Percentiles rank a stretch among this genome's conserved stretches.
phyloP scores from a whole-genome alignment of 1,140 invertebrate genomes.

The Trichomalopsis sarcophagae region DNA sequence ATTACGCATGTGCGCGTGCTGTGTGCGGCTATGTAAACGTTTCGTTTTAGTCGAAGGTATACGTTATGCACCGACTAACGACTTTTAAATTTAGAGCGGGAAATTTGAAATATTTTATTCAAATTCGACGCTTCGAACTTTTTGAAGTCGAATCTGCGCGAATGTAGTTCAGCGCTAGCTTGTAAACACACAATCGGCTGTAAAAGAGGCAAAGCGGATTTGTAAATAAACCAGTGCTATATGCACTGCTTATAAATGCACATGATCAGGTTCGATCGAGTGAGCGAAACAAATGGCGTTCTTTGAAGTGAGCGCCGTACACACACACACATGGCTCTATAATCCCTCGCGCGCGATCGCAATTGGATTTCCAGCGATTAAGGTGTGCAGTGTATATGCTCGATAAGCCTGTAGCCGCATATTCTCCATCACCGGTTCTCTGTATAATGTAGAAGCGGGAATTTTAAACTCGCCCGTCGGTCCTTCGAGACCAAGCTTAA shows the following conservation, averaged over 20 bases:
- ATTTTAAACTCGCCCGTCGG: not conserved
- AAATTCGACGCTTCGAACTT: no score
- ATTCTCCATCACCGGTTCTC: not conserved
- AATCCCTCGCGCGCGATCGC: slow-evolving; percentile 7
- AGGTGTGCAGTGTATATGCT: not conserved
- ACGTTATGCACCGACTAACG: no score
- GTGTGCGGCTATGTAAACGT: not conserved
- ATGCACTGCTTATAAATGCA: not conserved
- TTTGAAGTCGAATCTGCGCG: no score
- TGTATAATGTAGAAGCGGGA: not conserved
- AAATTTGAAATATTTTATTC: not conserved
- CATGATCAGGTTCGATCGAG: not conserved
- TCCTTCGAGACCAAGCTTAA: not conserved
- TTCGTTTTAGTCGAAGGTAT: not conserved
- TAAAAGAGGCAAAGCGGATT: not conserved
- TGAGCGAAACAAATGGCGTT: not conserved
- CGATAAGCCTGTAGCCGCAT: not conserved
- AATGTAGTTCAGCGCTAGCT: no score
- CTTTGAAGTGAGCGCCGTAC: not conserved
- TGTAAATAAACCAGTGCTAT: not conserved
- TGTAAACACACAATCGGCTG: not conserved
- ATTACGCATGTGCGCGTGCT: no score
- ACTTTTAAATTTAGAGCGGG: not conserved
- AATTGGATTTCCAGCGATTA: slow-evolving; percentile 25
- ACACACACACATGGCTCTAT: not conserved